A percentile compares a stretch with the other conserved stretches of the same genome.
Conservation (phyloP, 2,888 invertebrate genomes). For the Ethmia dodecea region DNA sequence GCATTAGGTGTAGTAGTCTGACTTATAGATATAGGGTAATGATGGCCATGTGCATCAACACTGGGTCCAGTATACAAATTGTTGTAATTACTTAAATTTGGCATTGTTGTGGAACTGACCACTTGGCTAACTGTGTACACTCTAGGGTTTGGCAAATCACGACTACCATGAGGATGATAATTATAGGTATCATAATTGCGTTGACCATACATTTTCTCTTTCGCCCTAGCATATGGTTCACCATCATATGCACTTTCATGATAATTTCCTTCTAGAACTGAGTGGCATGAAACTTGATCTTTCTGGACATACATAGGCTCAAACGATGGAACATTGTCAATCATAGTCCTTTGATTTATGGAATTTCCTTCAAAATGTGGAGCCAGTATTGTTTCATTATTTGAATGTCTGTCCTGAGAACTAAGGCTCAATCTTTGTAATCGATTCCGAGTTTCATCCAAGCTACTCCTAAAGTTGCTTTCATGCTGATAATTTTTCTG, state of each 20-base stretch:
- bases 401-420: conserved; percentile 56
- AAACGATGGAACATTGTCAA: conserved; percentile 48
- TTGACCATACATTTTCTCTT: conserved; percentile 63
- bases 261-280: conserved; percentile 52
- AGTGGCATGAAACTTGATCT: conserved; percentile 49
- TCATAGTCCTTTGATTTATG: conserved; percentile 43
- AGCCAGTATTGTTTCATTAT: conserved; percentile 49
- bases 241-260: conserved; percentile 56
- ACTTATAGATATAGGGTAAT: conserved; percentile 45
- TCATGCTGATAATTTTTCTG: conserved; percentile 51
- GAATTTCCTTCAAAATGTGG: conserved; percentile 53
- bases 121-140: conserved; percentile 67
- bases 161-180: conserved; percentile 56
- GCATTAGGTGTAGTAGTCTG: conserved; percentile 51
- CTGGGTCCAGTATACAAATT: conserved; percentile 45
- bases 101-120: conserved; percentile 70
- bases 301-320: conserved; percentile 54
- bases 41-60: conserved; percentile 46
- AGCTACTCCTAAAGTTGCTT: conserved; percentile 44
- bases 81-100: conserved; percentile 64
- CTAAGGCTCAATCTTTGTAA: conserved; percentile 60
- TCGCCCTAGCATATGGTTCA: conserved; percentile 53
- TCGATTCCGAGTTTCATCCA: conserved; percentile 51
- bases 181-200: conserved; percentile 62
- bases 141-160: conserved; percentile 54